Base-by-base conservation (phyloP, 2,113 vertebrate species). In the Eidolon helvum region DNA sequence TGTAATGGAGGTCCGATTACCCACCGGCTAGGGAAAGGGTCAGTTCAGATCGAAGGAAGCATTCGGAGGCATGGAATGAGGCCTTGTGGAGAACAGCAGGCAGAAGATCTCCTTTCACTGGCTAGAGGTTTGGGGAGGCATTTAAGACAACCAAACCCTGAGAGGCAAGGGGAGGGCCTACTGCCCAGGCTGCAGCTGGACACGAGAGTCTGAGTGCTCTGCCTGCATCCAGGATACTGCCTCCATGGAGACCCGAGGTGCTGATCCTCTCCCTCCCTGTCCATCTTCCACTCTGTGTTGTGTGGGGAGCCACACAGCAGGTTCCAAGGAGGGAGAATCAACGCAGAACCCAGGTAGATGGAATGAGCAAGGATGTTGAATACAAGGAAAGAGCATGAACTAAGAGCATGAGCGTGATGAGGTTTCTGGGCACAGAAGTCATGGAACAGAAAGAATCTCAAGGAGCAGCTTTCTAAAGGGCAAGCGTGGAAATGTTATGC, bases 11-110 rank as follows among this genome's bases (percentile, higher is more conserved):
- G 84, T 84, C 87, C 87, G 87, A 92, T 63, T 92, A 66, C 30
- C 5, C 74, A 57, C 68, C 48, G 66, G 30, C 71, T 53, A 3
- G 10, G 78, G 19, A 75, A 59, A 85, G 78, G 66, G 77, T 85
- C 92, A 85, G 30, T 43, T 89, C 50, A 87, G 91, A 92, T 95
- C 87, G 84, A 40, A 91, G 55, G 59, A 85, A 96, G 90, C 45
- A n/a, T 40, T 82, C 59, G 28, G 82, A 89, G 63, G 26, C 24
- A 33, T 12, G 82, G 63, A 90, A 2, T 19, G 84, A 92, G 86
- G 33, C 18, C 0, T 21, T 8, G 7, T 3, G 35, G 93, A 55
- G 50, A 66, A 78, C 71, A 71, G 19, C 15, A 66, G 59, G 28
- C 26, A 24, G 88, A 45, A 26, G 38, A 65, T 24, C 38, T 75